Evolutionary conservation across 2,797 vertebrate genomes (phyloP).

Genomic region (Sebastes jordani): DNA sequence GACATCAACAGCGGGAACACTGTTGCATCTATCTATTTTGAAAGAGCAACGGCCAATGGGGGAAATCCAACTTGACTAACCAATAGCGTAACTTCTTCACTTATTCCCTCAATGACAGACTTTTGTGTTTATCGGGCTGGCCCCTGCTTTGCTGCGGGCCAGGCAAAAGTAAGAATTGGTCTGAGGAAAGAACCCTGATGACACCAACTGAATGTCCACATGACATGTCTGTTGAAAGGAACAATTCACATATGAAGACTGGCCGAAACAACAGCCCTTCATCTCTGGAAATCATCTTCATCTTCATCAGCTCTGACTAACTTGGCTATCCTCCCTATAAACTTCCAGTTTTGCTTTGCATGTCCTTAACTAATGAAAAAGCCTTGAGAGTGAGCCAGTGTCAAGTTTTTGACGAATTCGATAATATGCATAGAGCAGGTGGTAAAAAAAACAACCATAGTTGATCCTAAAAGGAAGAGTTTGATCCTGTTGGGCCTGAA

Average conservation of each 20-base stretch:
- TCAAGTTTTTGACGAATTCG: conserved; percentile 7
- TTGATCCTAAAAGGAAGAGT: not conserved
- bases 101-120: not conserved
- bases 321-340: not conserved
- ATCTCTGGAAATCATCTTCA: too few relatives aligned
- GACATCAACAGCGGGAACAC: too few relatives aligned
- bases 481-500: not conserved
- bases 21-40: not conserved
- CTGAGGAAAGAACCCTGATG: not conserved
- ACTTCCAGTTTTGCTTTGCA: not conserved
- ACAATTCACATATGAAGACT: not conserved
- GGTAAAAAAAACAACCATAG: not conserved
- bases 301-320: not conserved
- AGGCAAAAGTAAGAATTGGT: not conserved
- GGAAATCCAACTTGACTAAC: not conserved
- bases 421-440: conserved; percentile 38
- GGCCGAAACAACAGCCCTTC: not conserved
- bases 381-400: not conserved
- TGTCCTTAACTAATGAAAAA: not conserved
- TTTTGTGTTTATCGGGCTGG: not conserved
- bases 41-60: not conserved
- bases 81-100: not conserved
- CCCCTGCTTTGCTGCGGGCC: too few relatives aligned
- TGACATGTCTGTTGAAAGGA: not conserved
- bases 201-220: not conserved